These are phyloP conservation scores for Spondyliosoma cantharus DNA, from an alignment of 2,797 vertebrate species.

Conservation along the genomic window DNA sequence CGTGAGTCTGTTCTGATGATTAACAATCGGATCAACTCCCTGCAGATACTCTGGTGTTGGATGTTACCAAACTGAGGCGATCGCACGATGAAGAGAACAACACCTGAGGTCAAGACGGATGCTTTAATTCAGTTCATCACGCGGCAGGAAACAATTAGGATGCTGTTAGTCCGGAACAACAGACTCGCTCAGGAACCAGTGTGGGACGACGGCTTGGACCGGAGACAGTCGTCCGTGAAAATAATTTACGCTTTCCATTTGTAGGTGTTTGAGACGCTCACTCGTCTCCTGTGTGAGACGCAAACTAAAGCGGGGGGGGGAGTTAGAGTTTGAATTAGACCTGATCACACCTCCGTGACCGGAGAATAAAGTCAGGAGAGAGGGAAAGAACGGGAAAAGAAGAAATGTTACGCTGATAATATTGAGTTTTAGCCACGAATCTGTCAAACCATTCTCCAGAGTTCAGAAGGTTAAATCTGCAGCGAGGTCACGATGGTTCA, in stretches of 20 bases:
- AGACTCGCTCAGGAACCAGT: conserved; percentile 75
- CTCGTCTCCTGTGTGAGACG: background rate
- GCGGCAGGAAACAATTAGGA: conserved; percentile 81
- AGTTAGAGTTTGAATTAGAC: background rate
- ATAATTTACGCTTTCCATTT: conserved; percentile 40
- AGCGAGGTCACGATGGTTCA: background rate
- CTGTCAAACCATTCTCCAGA: background rate
- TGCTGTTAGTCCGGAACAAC: conserved; percentile 68
- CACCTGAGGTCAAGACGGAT: conserved; percentile 57
- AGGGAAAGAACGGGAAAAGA: background rate
- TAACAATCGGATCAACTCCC: conserved; percentile 16
- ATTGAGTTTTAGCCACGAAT: background rate
- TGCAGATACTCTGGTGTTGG: conserved; percentile 10
- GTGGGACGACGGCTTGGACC: conserved; percentile 71
- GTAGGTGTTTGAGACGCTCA: conserved; percentile 3
- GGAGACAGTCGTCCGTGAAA: conserved; percentile 23
- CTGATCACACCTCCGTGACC: conserved; percentile 4
- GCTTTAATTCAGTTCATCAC: conserved; percentile 71
- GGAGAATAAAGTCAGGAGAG: background rate
- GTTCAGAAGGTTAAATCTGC: background rate
- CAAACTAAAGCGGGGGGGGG: background rate
- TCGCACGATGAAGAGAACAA: conserved; percentile 1
- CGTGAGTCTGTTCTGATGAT: conserved; percentile 36
- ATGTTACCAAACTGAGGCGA: too few relatives aligned
- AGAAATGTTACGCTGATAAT: background rate